Conservation (phyloP, 2,797 vertebrate genomes). For the Pangasius macronema region DNA sequence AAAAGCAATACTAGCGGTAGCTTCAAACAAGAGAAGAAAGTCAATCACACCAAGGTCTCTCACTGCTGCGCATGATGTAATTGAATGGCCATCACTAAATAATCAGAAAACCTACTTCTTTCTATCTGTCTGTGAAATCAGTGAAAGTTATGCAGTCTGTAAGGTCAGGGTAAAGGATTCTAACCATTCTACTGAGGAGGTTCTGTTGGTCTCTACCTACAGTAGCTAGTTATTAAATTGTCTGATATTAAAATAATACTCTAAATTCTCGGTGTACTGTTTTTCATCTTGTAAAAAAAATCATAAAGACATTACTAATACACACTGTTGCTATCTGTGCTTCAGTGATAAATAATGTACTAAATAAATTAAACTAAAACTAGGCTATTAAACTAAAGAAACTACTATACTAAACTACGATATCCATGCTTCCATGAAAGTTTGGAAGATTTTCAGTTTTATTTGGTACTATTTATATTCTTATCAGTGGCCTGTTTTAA, state of each 20-base stretch:
- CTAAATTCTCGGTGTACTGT: background rate
- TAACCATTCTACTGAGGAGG: background rate
- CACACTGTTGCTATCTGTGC: background rate
- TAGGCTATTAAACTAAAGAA: background rate
- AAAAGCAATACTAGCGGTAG: background rate
- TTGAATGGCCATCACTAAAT: background rate
- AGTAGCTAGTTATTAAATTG: background rate
- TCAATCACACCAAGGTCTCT: background rate
- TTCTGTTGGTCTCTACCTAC: background rate
- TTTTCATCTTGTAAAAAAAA: background rate
- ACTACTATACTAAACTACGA: background rate
- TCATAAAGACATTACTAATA: background rate
- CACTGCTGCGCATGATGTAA: background rate
- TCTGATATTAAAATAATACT: background rate
- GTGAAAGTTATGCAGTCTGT: background rate
- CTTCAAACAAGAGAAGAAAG: background rate
- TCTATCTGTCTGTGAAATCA: background rate
- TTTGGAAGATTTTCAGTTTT: background rate
- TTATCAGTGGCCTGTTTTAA: background rate
- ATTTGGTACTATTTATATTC: background rate
- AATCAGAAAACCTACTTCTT: background rate
- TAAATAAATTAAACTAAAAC: too few species aligned
- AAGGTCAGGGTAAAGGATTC: background rate
- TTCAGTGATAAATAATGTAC: background rate
- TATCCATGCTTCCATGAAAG: background rate